These are phyloP conservation scores for Hydropsyche betteni DNA, from an alignment of 2,888 invertebrate species.

Conservation along the genomic window DNA sequence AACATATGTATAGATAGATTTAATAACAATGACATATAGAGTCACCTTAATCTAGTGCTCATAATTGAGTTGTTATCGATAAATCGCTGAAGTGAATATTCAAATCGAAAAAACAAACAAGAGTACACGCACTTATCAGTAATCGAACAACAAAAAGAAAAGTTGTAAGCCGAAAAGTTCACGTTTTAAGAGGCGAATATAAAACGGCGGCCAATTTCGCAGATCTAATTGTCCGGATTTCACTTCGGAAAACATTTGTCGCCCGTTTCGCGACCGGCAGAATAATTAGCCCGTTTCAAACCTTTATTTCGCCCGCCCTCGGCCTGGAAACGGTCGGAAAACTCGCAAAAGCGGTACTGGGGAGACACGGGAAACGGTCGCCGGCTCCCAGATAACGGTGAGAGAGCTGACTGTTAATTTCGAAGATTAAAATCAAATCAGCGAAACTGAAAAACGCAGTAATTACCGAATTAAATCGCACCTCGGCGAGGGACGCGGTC, in stretches of 20 bases:
- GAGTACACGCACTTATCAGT: background rate
- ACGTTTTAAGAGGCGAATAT: conserved; percentile 20
- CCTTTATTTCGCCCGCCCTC: conserved; percentile 23
- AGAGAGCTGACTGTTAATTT: conserved; percentile 40
- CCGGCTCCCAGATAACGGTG: conserved; percentile 23
- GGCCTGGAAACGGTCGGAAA: background rate
- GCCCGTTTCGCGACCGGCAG: conserved; percentile 34
- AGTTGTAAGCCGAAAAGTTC: background rate
- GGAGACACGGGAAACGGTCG: background rate
- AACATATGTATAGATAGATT: too few species aligned
- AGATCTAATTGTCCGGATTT: conserved; percentile 28
- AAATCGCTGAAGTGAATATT: too few species aligned
- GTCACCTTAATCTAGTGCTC: too few species aligned
- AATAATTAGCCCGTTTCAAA: conserved; percentile 35
- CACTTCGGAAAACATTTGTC: conserved; percentile 39
- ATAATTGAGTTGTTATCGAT: too few species aligned
- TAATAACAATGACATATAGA: too few species aligned
- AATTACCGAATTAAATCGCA: conserved; percentile 39
- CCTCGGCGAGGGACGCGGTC: background rate
- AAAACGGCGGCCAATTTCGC: conserved; percentile 30
- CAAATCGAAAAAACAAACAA: background rate
- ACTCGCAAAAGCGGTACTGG: background rate
- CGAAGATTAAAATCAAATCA: conserved; percentile 46
- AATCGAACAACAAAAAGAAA: background rate
- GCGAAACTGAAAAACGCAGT: conserved; percentile 39